Evolutionary conservation across 2,888 invertebrate genomes (phyloP).

Genomic region (Monochamus alternatus): DNA sequence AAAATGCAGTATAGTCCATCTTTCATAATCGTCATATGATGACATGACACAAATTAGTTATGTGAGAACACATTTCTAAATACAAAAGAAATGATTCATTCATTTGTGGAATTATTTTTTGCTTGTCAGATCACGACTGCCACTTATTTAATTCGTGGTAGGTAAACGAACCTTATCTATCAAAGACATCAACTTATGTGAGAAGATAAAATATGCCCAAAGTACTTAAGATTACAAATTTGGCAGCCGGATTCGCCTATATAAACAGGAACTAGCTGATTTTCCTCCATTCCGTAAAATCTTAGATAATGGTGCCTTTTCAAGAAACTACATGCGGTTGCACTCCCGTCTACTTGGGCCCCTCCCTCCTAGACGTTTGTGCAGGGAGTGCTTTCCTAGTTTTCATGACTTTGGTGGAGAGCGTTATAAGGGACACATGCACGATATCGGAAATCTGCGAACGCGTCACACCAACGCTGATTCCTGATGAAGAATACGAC

Average conservation of each 20-base stretch:
- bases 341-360: constrained; percentile 72
- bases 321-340: constrained; percentile 69
- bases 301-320: background rate
- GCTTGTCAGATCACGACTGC: no score
- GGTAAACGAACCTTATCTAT: no score
- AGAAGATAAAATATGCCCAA: background rate
- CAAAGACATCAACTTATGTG: no score
- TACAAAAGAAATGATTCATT: no score
- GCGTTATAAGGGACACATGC: constrained; percentile 73
- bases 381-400: constrained; percentile 74
- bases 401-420: constrained; percentile 78
- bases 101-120: no score
- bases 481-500: constrained; percentile 64
- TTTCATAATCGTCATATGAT: no score
- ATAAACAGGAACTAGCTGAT: background rate
- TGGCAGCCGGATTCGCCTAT: background rate
- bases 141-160: no score
- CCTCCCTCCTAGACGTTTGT: constrained; percentile 74
- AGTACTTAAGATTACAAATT: background rate
- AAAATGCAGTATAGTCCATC: no score
- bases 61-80: no score
- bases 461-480: constrained; percentile 70
- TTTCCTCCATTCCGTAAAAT: background rate
- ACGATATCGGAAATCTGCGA: constrained; percentile 74
- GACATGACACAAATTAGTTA: no score